phyloP scores from a whole-genome alignment of 2,113 vertebrate genomes.

The Microcebus lehilahytsara region DNA sequence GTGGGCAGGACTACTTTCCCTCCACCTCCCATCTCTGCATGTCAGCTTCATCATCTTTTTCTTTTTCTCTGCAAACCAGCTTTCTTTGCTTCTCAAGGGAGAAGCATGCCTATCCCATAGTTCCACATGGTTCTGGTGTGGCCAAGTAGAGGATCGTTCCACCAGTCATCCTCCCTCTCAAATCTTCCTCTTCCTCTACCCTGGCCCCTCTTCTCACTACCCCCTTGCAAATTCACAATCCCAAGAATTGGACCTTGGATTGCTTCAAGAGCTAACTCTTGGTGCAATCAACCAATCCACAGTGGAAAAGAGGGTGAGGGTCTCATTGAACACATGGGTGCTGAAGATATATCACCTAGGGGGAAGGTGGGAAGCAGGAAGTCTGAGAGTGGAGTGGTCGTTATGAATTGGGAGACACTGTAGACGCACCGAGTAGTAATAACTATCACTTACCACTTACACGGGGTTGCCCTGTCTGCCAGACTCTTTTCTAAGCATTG shows the following conservation, averaged over 20 bases:
- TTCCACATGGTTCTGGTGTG: neutral
- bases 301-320: neutral
- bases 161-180: neutral
- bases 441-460: neutral
- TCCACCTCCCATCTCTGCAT: neutral
- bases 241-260: neutral
- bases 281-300: neutral
- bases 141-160: neutral
- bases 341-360: neutral
- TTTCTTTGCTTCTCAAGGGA: neutral
- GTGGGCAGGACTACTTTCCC: neutral
- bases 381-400: neutral
- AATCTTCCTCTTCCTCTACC: neutral
- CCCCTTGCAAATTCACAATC: neutral
- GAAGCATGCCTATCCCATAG: neutral
- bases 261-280: neutral
- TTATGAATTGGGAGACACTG: neutral
- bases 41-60: neutral
- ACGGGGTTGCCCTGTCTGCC: neutral
- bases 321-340: neutral
- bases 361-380: neutral
- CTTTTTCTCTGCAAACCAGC: neutral
- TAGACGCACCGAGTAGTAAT: neutral
- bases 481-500: neutral
- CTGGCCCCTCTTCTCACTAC: neutral